phyloP scores from a whole-genome alignment of 2,113 vertebrate species.

The Crypturellus undulatus region DNA sequence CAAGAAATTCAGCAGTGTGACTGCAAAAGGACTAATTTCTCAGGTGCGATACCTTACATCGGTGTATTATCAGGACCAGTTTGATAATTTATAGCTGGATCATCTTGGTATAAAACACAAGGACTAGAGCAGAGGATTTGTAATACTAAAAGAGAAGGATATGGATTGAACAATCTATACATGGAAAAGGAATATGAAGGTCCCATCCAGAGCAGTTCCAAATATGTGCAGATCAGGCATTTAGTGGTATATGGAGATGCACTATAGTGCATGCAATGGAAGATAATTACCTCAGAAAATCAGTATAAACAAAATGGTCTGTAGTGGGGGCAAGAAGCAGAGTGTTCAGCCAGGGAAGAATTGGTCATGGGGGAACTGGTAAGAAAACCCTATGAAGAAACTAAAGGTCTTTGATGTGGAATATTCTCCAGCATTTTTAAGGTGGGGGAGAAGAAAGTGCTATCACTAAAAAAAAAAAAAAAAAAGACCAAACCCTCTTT shows the following conservation, averaged over 20 bases:
- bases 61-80: background rate
- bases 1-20: background rate
- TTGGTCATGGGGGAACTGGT: background rate
- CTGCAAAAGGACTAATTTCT: background rate
- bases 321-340: background rate
- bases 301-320: background rate
- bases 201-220: constrained; percentile 32
- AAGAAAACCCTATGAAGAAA: constrained; percentile 54
- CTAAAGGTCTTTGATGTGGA: constrained; percentile 51
- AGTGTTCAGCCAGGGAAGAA: background rate
- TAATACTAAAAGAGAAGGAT: constrained; percentile 12
- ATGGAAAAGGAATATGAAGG: constrained; percentile 14
- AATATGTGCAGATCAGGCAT: background rate
- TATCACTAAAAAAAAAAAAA: constrained; percentile 36
- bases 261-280: constrained; percentile 41
- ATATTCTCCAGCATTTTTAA: constrained; percentile 69
- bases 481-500: constrained; percentile 66
- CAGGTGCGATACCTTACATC: background rate
- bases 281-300: constrained; percentile 41
- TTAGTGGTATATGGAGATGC: constrained; percentile 34
- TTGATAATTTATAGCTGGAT: background rate
- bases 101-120: background rate
- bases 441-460: constrained; percentile 36
- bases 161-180: constrained; percentile 3
- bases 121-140: background rate